Percentiles rank a stretch among this genome's conserved stretches.
These are phyloP conservation scores for Crypturellus undulatus DNA, from an alignment of 2,113 vertebrate species.

Conservation along the genomic window DNA sequence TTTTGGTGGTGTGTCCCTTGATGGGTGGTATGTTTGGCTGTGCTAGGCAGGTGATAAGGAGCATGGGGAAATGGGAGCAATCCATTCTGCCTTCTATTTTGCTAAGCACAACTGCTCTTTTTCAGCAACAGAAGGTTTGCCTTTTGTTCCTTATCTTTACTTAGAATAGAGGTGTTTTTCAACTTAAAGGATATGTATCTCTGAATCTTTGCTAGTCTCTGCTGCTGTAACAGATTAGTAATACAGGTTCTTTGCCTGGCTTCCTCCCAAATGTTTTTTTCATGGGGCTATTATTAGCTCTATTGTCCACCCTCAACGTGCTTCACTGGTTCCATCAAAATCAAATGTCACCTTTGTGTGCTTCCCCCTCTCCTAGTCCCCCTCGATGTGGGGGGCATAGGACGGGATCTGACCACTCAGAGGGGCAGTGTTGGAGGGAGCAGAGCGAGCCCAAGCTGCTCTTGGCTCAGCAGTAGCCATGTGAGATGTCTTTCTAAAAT, in stretches of 20 bases:
- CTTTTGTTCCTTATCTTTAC: background rate
- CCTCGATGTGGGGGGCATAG: background rate
- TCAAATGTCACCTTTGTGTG: accelerated
- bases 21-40: background rate
- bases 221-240: background rate
- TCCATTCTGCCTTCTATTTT: background rate
- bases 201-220: background rate
- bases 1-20: constrained; percentile 13
- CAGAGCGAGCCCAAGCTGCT: constrained; percentile 69
- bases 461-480: constrained; percentile 17
- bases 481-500: constrained; percentile 33
- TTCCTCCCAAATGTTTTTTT: background rate
- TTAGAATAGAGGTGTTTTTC: background rate
- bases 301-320: accelerated
- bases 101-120: background rate
- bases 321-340: background rate
- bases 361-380: background rate
- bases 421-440: background rate
- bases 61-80: background rate
- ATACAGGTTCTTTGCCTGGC: background rate
- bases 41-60: background rate
- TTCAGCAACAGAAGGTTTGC: background rate
- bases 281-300: background rate
- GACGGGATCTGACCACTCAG: background rate
- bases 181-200: background rate